Evolutionary conservation across 2,797 vertebrate species (phyloP), one percentile per base, ranked within the genome.

Genomic region (Schizopygopsis pylzovi): DNA sequence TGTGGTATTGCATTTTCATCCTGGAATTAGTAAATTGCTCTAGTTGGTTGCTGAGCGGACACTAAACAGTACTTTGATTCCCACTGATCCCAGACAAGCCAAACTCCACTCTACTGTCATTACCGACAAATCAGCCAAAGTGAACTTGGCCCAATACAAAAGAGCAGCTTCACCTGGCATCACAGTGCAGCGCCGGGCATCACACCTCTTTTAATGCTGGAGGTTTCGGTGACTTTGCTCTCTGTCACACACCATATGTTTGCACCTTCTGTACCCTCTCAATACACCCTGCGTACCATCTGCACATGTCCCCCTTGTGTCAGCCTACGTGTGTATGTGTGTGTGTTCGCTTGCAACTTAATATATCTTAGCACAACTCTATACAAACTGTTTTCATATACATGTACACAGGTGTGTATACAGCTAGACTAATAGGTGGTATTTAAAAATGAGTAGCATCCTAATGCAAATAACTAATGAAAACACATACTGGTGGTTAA

Each of bases 191-290:
- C 4, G 15, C 45, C 2, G 33, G 56, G 25, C 41, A 18, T 52
- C 43, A 63, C 73, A 73, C 67, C 68, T 65, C 28, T 81, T 65
- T 72, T 43, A 11, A 81, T 61, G 25, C 82, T 79, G 84, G 72
- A 86, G 85, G 73, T 84, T 78, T 87, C 56, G 13, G 82, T 83
- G 82, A 88, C 83, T 88, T 83, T 85, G 84, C 78, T 85, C 56
- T 81, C 67, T 87, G 83, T 87, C 87, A 86, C 83, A 76, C 87
- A 84, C 80, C 87, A 90, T 90, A 90, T 90, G 84, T 70, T 88
- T 87, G 86, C 87, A 90, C 89, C 87, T 90, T 88, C 86, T 87
- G 83, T 81, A 84, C 77, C 77, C 75, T 78, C 85, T 78, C 86
- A 68, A 71, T 68, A 43, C 75, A 73, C 81, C 61, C 84, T 68